A percentile compares a stretch with the other conserved stretches of the same genome.
Conservation (phyloP, 2,113 vertebrate species). For the Opisthocomus hoazin region DNA sequence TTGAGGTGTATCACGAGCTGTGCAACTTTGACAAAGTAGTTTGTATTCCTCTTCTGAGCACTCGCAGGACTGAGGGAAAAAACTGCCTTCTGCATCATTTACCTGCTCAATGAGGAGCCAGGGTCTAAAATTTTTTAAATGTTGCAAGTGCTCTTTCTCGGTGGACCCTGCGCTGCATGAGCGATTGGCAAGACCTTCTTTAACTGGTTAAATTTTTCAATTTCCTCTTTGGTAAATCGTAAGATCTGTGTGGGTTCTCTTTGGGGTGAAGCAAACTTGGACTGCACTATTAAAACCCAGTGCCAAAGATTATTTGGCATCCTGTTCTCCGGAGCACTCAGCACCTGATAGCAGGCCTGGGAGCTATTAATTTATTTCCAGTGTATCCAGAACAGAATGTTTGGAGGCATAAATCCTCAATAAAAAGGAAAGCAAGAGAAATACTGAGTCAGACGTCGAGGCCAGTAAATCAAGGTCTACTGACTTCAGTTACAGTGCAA, state of each 20-base stretch:
- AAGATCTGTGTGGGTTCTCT: not conserved
- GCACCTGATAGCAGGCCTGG: not conserved
- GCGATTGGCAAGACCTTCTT: not conserved
- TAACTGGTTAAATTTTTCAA: rapidly evolving
- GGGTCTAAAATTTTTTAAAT: not conserved
- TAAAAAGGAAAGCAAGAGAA: not conserved
- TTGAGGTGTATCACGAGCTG: not conserved
- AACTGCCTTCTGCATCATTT: not conserved
- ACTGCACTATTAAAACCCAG: not conserved
- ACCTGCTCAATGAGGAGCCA: not conserved
- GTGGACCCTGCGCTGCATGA: not conserved
- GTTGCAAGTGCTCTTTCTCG: not conserved
- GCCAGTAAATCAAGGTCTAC: not conserved
- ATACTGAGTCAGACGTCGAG: not conserved
- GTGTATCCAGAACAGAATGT: not conserved
- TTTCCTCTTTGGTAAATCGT: not conserved
- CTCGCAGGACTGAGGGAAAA: not conserved
- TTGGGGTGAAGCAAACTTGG: not conserved
- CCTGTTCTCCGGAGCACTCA: not conserved
- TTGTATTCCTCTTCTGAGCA: not conserved
- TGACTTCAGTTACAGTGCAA: not conserved
- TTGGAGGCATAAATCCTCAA: not conserved
- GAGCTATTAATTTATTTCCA: not conserved
- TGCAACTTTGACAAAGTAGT: not conserved
- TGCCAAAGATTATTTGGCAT: not conserved